A percentile compares a stretch with the other conserved stretches of the same genome.
phyloP scores from a whole-genome alignment of 35 echinoderm and acorn worm species.

The Acanthaster planci region DNA sequence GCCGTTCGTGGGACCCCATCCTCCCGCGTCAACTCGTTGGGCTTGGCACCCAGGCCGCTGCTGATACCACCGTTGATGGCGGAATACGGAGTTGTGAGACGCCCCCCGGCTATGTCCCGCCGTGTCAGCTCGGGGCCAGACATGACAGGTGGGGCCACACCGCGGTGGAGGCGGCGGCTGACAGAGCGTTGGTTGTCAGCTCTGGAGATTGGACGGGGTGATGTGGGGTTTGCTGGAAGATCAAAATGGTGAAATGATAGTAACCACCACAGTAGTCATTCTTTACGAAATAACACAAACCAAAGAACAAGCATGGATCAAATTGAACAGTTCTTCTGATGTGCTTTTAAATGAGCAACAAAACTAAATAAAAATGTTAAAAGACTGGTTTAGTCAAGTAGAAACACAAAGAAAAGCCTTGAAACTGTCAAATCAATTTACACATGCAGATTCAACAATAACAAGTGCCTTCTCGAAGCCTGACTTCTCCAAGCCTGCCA shows the following conservation, averaged over 20 bases:
- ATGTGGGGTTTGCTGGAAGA: constrained; percentile 63
- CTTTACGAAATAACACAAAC: not conserved
- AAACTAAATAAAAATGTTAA: no score
- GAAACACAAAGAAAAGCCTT: no score
- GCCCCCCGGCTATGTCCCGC: constrained; percentile 58
- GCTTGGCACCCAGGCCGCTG: constrained; percentile 55
- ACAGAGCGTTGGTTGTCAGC: constrained; percentile 91
- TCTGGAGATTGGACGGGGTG: constrained; percentile 97
- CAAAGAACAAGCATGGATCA: no score
- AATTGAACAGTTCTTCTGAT: no score
- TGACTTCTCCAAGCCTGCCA: no score
- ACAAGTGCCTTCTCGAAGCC: no score
- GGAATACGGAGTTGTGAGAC: constrained; percentile 84
- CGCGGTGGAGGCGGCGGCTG: constrained; percentile 87
- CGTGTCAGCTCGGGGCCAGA: constrained; percentile 70
- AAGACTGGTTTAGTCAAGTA: no score
- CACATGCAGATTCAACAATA: no score
- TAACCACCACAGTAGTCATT: no score
- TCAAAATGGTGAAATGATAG: not conserved
- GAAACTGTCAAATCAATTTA: no score
- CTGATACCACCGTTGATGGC: constrained; percentile 88
- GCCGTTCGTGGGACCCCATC: constrained; percentile 80
- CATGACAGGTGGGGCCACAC: constrained; percentile 67
- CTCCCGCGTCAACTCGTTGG: constrained; percentile 57
- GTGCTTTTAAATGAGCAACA: no score